Evolutionary conservation across 2,797 vertebrate species (phyloP), one percentile per base, ranked within the genome.

Genomic region (Gallinago nigripennis): DNA sequence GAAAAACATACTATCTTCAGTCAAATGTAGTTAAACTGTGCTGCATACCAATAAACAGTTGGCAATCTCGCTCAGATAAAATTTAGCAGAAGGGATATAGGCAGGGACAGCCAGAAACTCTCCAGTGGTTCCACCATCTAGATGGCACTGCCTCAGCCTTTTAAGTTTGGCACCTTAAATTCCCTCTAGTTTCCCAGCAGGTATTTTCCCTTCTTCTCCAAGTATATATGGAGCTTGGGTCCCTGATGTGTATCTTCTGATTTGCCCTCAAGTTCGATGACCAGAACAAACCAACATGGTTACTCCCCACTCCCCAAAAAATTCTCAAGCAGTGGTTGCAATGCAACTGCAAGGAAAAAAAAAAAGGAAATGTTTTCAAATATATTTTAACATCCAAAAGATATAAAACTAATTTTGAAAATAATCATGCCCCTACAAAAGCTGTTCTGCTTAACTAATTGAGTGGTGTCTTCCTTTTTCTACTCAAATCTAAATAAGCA

Each of bases 211-310:
- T 46, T 72, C 33, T 50, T 83, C 60, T 33, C 6, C 6, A 23
- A 56, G 60, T 21, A 27, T 8, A 25, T 30, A 8, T 5, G 7
- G 45, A 73, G 17, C 9, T 51, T 53, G 21, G 8, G 12, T 57
- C 41, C 3, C 25, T 8, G 4, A 12, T 28, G 7, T 1, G 16
- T 16, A 37, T 33, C 12, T 53, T 81, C 16, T 65, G 16, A 72
- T 69, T 41, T 4, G 3, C 24, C 57, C 7, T 14, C 25, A 50
- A 56, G 19, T 53, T n/a, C 69, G 9, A 25, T 0, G 0, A 35
- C 9, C 33, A 25, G 15, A 77, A 72, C 5, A 61, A 69, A 80
- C 35, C 39, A 58, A n/a, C 12, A 27, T 3, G 12, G 20, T 18
- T 58, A 11, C 8, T 66, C 23, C 31, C 12, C 16, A 37, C 8